These are phyloP conservation scores for Antitype chi DNA, from an alignment of 2,888 invertebrate genomes.

Conservation along the genomic window DNA sequence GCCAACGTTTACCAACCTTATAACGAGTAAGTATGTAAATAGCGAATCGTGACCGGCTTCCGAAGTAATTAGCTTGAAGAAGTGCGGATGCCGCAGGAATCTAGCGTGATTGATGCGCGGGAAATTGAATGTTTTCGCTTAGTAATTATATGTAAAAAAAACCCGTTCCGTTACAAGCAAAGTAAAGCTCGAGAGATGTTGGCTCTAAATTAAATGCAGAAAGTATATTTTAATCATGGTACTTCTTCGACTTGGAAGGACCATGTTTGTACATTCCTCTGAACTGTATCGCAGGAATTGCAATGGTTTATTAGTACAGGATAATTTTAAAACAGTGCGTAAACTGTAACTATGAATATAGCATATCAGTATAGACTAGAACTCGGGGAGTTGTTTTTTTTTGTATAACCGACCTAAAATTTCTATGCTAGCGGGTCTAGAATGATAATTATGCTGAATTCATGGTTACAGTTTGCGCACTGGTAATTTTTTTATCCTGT, in stretches of 20 bases:
- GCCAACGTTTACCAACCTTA: conserved; percentile 37
- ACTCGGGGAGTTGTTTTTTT: too few relatives aligned
- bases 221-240: conserved; percentile 34
- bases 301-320: conserved; percentile 3
- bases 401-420: too few relatives aligned
- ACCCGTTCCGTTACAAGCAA: conserved; percentile 25
- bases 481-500: too few relatives aligned
- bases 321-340: too few relatives aligned
- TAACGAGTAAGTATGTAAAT: conserved; percentile 72
- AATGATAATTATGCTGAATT: too few relatives aligned
- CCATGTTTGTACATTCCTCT: conserved; percentile 21
- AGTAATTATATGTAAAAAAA: conserved; percentile 58
- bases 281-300: not conserved
- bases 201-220: conserved; percentile 32
- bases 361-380: too few relatives aligned
- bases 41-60: conserved; percentile 64
- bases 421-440: too few relatives aligned
- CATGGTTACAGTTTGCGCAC: too few relatives aligned
- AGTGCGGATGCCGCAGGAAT: conserved; percentile 57
- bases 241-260: not conserved
- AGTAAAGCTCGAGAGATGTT: not conserved
- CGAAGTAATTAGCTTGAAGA: conserved; percentile 66
- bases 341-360: too few relatives aligned
- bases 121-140: conserved; percentile 62
- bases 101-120: conserved; percentile 60